Base-by-base conservation (phyloP, 2,888 invertebrate genomes). In the Noctuana brunneofusca region DNA sequence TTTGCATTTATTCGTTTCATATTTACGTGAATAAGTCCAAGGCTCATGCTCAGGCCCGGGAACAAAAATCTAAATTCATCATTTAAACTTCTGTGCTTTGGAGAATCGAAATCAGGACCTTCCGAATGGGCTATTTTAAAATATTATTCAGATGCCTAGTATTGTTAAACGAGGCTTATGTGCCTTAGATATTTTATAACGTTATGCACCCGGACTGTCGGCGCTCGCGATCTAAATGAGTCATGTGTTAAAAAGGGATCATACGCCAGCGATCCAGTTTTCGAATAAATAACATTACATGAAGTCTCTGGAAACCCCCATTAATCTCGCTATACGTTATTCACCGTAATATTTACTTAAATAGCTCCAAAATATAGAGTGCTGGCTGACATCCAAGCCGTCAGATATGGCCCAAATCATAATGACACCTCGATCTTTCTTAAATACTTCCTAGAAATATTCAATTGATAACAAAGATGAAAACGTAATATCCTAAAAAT, bases 281-380 rank as follows among this genome's bases (percentile, higher is more conserved):
- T 20, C 14, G 16, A 27, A 35, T 14, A 48, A 22, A 30, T 35
- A 58, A 35, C 22, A 16, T 49, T 22, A 35, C 24, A 22, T 35
- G 48, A 16, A 22, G 24, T 49, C 32, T 14, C 22, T 32, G 6
- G 32, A 32, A 32, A 22, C 32, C 32, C 41, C n/a, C 49, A 58
- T 35, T 38, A 49, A 49, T 35, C 24, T 32, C 18, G 22, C 20
- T 12, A 35, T 22, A 24, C 58, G 58, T 58, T 49, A 58, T 35
- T 38, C 50, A 58, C 18, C 20, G 38, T 58, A 50, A 58, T 49
- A 27, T 58, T 50, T 50, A 58, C 38, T 27, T 14, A 18, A 9
- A 58, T 58, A 27, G 50, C 50, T 58, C 49, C 48, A 22, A 22
- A 20, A 35, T 24, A 35, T 57, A 32, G 12, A 49, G 16, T 1